These are phyloP conservation scores for Acronicta leporina DNA, from an alignment of 2,888 invertebrate genomes.

Conservation along the genomic window DNA sequence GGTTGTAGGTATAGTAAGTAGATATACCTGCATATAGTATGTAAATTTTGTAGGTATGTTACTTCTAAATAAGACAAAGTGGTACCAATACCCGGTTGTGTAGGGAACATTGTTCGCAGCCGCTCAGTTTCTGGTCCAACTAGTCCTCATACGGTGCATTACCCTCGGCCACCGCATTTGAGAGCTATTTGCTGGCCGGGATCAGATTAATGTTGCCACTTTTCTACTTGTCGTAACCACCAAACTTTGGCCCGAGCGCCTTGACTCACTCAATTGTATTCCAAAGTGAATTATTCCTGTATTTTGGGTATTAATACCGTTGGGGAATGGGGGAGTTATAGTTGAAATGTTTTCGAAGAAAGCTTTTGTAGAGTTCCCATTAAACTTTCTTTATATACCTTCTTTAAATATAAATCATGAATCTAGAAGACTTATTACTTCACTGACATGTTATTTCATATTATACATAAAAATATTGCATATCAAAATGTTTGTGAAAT, in stretches of 20 bases:
- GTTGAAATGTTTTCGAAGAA: neutral
- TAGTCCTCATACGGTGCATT: slow-evolving; percentile 84
- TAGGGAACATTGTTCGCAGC: slow-evolving; percentile 66
- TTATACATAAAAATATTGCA: no score
- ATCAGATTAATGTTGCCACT: slow-evolving; percentile 88
- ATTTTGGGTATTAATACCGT: slow-evolving; percentile 14
- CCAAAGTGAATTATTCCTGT: slow-evolving; percentile 43
- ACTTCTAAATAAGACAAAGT: slow-evolving; percentile 1
- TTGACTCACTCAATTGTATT: slow-evolving; percentile 61
- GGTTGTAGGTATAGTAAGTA: neutral
- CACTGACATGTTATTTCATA: no score
- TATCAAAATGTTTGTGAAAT: no score
- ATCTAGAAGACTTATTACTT: no score
- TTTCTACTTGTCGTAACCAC: slow-evolving; percentile 84
- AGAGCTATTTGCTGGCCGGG: slow-evolving; percentile 84
- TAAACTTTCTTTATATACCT: no score
- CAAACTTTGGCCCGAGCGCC: slow-evolving; percentile 64
- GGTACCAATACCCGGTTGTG: slow-evolving; percentile 30
- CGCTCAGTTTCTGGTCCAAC: slow-evolving; percentile 80
- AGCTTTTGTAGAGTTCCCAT: no score
- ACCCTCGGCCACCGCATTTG: slow-evolving; percentile 84
- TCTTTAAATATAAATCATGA: no score
- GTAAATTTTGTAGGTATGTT: neutral
- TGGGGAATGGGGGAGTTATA: neutral
- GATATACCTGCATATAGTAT: no score